phyloP scores from a whole-genome alignment of 2,113 vertebrate species.

The Dascyllus trimaculatus region DNA sequence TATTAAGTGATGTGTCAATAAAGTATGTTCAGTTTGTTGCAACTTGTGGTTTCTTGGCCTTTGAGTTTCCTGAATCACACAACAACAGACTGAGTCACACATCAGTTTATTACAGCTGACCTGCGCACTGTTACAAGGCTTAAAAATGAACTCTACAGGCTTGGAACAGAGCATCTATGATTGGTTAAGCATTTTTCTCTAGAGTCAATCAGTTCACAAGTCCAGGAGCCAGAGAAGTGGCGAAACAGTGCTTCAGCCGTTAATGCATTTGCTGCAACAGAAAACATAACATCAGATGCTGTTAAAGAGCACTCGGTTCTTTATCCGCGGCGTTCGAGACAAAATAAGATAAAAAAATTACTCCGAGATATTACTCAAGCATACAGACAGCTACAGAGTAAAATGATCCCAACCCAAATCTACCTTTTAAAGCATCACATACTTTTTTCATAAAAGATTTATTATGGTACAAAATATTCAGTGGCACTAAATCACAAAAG shows the following conservation, averaged over 20 bases:
- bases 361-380: conserved; percentile 37
- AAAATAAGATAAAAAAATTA: conserved; percentile 16
- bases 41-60: conserved; percentile 28
- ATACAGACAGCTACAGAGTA: conserved; percentile 35
- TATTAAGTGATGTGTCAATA: conserved; percentile 52
- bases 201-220: conserved; percentile 52
- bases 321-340: conserved; percentile 25
- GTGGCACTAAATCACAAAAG: conserved; percentile 62
- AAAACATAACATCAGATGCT: conserved; percentile 13
- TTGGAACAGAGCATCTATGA: conserved; percentile 50
- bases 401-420: conserved; percentile 47
- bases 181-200: conserved; percentile 66
- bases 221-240: conserved; percentile 45
- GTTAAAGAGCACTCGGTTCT: conserved; percentile 26
- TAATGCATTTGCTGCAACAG: conserved; percentile 31
- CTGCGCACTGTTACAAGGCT: conserved; percentile 57
- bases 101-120: conserved; percentile 74
- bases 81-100: conserved; percentile 52
- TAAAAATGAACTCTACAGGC: conserved; percentile 47
- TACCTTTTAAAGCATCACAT: conserved; percentile 71
- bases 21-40: conserved; percentile 32
- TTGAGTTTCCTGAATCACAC: conserved; percentile 35
- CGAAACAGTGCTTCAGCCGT: conserved; percentile 30
- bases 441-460: conserved; percentile 53
- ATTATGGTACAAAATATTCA: conserved; percentile 67